These are phyloP conservation scores for Eidolon helvum DNA, from an alignment of 2,113 vertebrate genomes.

Conservation along the genomic window DNA sequence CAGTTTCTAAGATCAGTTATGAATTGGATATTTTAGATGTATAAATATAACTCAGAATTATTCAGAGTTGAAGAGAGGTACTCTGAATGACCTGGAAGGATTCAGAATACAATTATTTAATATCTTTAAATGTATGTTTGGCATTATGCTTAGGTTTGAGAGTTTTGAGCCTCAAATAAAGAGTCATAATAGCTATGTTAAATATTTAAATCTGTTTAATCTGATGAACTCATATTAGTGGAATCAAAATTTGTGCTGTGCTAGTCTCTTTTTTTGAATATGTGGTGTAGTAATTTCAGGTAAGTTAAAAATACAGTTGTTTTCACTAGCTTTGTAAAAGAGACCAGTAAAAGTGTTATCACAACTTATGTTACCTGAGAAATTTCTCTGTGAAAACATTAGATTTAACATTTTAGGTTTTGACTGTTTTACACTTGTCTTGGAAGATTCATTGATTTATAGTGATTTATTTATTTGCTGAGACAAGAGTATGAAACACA, in stretches of 20 bases:
- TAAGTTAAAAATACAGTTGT: conserved; percentile 49
- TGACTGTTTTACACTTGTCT: background rate
- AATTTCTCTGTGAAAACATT: conserved; percentile 36
- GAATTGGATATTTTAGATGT: conserved; percentile 29
- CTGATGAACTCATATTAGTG: conserved; percentile 23
- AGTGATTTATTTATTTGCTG: conserved; percentile 24
- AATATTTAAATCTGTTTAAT: conserved; percentile 39
- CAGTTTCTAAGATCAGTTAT: conserved; percentile 37
- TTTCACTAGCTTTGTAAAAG: conserved; percentile 36
- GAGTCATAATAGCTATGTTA: background rate
- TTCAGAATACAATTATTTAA: conserved; percentile 19
- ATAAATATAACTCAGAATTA: background rate
- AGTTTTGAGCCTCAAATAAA: background rate
- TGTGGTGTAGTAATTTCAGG: conserved; percentile 30
- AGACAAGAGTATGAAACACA: background rate
- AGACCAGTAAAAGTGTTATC: background rate
- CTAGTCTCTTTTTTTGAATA: background rate
- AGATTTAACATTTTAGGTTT: background rate
- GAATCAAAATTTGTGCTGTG: conserved; percentile 37
- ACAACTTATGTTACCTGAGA: background rate
- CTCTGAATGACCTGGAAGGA: background rate
- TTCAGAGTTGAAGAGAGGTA: conserved; percentile 9
- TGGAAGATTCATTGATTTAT: conserved; percentile 20
- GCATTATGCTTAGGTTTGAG: conserved; percentile 7
- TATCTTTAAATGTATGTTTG: conserved; percentile 36